phyloP scores from a whole-genome alignment of 1,140 invertebrate genomes.

The Caenorhabditis brenneri region DNA sequence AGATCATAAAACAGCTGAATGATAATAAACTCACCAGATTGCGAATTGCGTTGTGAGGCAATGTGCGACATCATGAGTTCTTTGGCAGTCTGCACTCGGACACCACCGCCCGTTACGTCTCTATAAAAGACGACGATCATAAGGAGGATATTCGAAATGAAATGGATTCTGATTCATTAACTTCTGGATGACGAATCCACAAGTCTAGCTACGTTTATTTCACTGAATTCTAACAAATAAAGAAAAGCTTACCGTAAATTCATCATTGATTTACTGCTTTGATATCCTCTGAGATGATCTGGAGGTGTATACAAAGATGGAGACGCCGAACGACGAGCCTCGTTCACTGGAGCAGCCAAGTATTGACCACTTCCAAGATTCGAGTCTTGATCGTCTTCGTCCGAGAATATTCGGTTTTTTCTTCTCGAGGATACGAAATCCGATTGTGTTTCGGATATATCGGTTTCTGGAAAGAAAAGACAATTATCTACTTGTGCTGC shows the following conservation, averaged over 20 bases:
- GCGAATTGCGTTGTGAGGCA: slow-evolving; percentile 24
- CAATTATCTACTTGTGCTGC: too few relatives aligned
- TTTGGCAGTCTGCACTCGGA: slow-evolving; percentile 36
- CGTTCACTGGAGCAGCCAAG: neutral
- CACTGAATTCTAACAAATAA: neutral
- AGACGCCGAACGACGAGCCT: slow-evolving; percentile 8
- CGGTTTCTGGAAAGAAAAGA: neutral
- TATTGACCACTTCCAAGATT: slow-evolving; percentile 27
- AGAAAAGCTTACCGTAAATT: slow-evolving; percentile 31
- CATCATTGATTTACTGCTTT: slow-evolving; percentile 34
- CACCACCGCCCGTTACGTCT: slow-evolving; percentile 26
- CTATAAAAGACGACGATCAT: neutral
- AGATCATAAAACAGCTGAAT: slow-evolving; percentile 31
- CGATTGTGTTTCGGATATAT: slow-evolving; percentile 21
- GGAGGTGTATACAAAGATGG: slow-evolving; percentile 1
- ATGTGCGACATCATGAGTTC: slow-evolving; percentile 43
- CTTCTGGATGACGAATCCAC: neutral
- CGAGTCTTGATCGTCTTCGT: slow-evolving; percentile 35
- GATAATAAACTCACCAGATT: slow-evolving; percentile 39
- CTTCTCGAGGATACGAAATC: slow-evolving; percentile 36
- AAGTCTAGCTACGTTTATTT: too few relatives aligned
- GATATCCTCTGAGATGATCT: slow-evolving; percentile 19
- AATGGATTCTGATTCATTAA: neutral
- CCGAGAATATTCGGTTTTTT: slow-evolving; percentile 10
- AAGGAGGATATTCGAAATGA: neutral